Base-by-base conservation (phyloP, 2,797 vertebrate genomes). In the Pantherophis vulpinus region DNA sequence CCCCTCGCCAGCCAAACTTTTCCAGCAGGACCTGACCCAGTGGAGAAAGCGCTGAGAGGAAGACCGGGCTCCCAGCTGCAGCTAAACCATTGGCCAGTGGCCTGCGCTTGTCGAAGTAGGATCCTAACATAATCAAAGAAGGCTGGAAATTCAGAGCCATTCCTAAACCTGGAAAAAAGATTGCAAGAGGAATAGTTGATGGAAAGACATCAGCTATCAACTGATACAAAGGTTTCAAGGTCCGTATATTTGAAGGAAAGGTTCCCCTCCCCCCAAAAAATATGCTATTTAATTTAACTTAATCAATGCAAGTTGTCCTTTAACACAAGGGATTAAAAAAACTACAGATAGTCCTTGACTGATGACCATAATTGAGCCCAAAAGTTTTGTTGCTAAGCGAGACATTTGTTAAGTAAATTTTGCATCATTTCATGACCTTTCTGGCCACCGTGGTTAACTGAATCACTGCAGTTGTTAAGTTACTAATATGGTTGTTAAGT, bases 71-170 rank as follows among this genome's bases (percentile, higher is more conserved):
- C 93, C 98, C 98, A 2, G 98, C 98, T 1, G 98, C 98, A 51
- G 98, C 98, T 94, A 98, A 96, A 93, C 98, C 98, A 14, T 98
- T 98, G 92, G 98, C 98, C 55, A 98, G 96, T 29, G 98, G 98
- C 89, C 98, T 97, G 86, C 98, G 97, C 93, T 98, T 98, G 95
- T 98, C 98, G 11, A 98, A 98, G 96, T 98, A 98, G 92, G 96
- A 96, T 87, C 98, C 98, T 95, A 98, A 94, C 98, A 98, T 98
- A 95, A 98, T 97, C 95, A 98, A 97, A 2, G 98, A 98, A 27
- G 98, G 98, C 94, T 98, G 98, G 96, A 98, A 98, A 96, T 98
- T 98, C 95, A 98, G 51, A 0, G 98, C 98, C 97, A 98, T 97
- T 51, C 98, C 98, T 94, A 98, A 97, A 94, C 98, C 98, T 98